Evolutionary conservation across 2,797 vertebrate species (phyloP).

Genomic region (Mormyrus hasselquistii): DNA sequence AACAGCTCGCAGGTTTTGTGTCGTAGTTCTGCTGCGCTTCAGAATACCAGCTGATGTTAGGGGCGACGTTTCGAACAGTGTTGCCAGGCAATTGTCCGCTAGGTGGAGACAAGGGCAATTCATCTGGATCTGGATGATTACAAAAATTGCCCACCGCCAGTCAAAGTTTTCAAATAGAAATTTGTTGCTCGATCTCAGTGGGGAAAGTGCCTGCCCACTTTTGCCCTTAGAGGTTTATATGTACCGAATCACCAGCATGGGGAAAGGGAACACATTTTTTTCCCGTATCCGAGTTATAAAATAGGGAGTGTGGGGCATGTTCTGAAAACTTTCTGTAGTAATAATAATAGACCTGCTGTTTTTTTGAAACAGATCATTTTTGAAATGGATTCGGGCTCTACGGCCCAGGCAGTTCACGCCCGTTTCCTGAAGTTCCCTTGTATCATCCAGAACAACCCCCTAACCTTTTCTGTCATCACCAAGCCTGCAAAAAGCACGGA

Average conservation of each 20-base stretch:
- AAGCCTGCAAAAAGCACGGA: conserved; percentile 30
- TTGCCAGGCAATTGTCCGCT: not conserved
- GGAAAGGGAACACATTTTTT: not conserved
- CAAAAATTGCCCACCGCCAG: not conserved
- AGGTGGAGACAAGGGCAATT: not conserved
- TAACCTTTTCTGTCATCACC: conserved; percentile 30
- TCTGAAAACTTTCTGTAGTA: not conserved
- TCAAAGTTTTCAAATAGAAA: not conserved
- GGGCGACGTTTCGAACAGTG: not conserved
- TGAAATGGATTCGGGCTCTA: conserved; percentile 48
- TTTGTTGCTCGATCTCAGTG: not conserved
- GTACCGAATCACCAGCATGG: not conserved
- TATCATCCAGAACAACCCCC: conserved; percentile 35
- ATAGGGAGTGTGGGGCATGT: not conserved
- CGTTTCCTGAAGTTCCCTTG: conserved; percentile 39
- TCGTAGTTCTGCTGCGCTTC: not conserved
- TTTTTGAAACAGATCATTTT: conserved; percentile 48
- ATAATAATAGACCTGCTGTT: not conserved
- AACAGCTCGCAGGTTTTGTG: not conserved
- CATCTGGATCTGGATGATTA: not conserved
- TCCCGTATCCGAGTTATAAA: not conserved
- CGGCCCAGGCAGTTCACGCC: conserved; percentile 28
- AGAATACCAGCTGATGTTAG: not conserved
- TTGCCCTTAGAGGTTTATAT: not conserved
- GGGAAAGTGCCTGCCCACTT: not conserved